These are phyloP conservation scores for Paramacrobiotus metropolitanus DNA, from an alignment of 1,140 invertebrate species.

Conservation along the genomic window DNA sequence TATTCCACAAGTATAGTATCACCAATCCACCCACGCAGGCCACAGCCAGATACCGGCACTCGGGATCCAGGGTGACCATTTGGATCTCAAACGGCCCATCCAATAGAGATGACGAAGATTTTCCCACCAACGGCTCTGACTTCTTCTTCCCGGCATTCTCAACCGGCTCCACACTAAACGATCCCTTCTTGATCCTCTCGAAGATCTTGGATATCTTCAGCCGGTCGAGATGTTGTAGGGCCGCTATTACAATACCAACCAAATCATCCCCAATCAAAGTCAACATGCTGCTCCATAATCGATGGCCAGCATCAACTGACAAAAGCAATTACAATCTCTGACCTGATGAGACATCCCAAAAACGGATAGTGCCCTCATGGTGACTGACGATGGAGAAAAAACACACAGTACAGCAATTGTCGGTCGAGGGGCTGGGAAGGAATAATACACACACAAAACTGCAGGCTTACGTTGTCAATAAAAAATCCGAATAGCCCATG, in stretches of 20 bases:
- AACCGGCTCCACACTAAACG: too few species aligned
- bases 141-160: background rate
- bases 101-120: background rate
- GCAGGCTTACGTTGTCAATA: slow-evolving; percentile 57
- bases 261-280: background rate
- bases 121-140: background rate
- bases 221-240: background rate
- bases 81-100: slow-evolving; percentile 84
- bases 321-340: background rate
- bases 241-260: background rate
- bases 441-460: too few species aligned
- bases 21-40: slow-evolving; percentile 75
- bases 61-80: slow-evolving; percentile 67
- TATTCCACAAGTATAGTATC: slow-evolving; percentile 79
- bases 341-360: slow-evolving; percentile 3
- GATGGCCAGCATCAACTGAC: too few species aligned
- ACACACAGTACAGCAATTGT: slow-evolving; percentile 4
- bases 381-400: background rate
- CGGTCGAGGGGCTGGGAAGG: too few species aligned
- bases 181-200: background rate
- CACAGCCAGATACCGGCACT: slow-evolving; percentile 64
- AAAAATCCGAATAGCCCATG: slow-evolving; percentile 85
- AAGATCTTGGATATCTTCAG: background rate
- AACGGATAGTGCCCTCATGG: background rate
- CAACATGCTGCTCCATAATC: background rate